These are phyloP conservation scores for Etheostoma nigrum DNA, from an alignment of 2,797 vertebrate species.

Conservation along the genomic window DNA sequence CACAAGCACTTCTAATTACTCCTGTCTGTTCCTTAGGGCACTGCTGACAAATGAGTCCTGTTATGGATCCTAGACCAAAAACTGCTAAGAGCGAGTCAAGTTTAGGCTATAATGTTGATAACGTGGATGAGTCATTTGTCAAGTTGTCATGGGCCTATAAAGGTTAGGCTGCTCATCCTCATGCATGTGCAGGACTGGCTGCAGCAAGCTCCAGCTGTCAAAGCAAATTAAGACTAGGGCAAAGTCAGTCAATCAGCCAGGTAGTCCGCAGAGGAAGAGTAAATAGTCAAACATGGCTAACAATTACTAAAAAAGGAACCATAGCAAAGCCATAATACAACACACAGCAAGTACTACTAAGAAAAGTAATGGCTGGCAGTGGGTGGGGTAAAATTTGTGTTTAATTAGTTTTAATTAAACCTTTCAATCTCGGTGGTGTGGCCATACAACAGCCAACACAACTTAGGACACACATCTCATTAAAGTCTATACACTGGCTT, in stretches of 20 bases:
- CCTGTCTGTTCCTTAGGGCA: constrained; percentile 14
- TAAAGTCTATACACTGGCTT: not conserved
- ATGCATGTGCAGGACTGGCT: constrained; percentile 12
- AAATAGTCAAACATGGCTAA: not conserved
- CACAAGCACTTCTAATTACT: constrained; percentile 45
- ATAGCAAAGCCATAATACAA: not conserved
- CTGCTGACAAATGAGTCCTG: constrained; percentile 34
- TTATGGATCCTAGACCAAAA: constrained; percentile 24
- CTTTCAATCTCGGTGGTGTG: not conserved
- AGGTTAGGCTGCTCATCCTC: constrained; percentile 1
- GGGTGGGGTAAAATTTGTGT: too few species aligned
- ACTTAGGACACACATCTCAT: not conserved
- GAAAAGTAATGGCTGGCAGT: too few species aligned
- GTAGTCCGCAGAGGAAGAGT: not conserved
- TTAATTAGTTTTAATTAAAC: not conserved
- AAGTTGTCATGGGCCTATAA: constrained; percentile 11
- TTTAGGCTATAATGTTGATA: constrained; percentile 38
- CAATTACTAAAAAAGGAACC: not conserved
- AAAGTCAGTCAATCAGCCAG: constrained; percentile 46
- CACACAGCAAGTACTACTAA: not conserved
- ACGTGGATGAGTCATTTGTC: constrained; percentile 39
- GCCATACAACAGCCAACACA: not conserved
- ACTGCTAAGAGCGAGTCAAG: constrained; percentile 19
- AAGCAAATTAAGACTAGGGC: constrained; percentile 38
- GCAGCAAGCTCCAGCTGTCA: constrained; percentile 13